Evolutionary conservation across 2,113 vertebrate species (phyloP).

Genomic region (Motacilla tschutschensis): DNA sequence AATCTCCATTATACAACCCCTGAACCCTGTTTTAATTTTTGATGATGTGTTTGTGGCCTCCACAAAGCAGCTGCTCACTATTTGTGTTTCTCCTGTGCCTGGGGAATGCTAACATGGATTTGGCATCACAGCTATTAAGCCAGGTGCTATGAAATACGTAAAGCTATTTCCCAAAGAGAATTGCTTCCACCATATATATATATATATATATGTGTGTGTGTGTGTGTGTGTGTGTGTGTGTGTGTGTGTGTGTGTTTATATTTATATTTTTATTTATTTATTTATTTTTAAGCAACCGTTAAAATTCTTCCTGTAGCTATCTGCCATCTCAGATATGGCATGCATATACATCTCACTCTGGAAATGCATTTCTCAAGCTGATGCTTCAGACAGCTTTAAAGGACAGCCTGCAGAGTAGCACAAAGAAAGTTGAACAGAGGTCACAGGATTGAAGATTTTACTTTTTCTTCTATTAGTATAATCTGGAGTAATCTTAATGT

Average conservation of each 20-base stretch:
- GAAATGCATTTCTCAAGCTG: neutral
- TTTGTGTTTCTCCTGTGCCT: neutral
- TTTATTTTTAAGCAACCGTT: neutral
- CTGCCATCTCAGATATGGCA: neutral
- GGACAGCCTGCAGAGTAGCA: neutral
- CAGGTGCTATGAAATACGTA: slow-evolving; percentile 48
- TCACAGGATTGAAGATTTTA: neutral
- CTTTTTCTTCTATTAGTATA: neutral
- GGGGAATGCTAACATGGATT: slow-evolving; percentile 20
- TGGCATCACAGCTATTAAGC: neutral
- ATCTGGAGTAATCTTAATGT: neutral
- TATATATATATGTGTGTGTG: too few species aligned
- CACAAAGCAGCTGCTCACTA: slow-evolving; percentile 31
- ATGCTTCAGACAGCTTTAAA: neutral
- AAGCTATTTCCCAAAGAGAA: slow-evolving; percentile 36
- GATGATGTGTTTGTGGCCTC: slow-evolving; percentile 9
- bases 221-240: too few species aligned
- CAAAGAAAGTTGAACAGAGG: neutral
- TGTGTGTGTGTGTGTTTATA: too few species aligned
- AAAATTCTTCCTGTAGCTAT: neutral
- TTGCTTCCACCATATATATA: neutral
- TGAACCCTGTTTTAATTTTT: neutral
- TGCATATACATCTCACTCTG: neutral
- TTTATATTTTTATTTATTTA: neutral
- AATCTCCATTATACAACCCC: neutral